A percentile compares a stretch with the other conserved stretches of the same genome.
These are phyloP conservation scores for Hystrix cristata DNA, from an alignment of 2,113 vertebrate genomes.

Conservation along the genomic window DNA sequence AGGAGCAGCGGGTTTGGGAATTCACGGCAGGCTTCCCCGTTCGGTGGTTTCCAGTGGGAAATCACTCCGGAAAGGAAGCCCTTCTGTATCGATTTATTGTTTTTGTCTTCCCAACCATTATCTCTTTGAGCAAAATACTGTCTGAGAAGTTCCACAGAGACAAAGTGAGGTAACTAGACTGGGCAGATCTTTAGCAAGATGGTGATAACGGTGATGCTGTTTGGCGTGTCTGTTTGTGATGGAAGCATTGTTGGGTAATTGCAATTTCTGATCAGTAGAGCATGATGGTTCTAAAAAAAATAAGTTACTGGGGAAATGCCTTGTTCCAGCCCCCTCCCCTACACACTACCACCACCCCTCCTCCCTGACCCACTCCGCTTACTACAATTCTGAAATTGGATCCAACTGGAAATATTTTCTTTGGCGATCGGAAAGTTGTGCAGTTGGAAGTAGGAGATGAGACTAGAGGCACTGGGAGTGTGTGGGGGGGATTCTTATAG, in stretches of 20 bases:
- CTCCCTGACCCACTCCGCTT: slow-evolving; percentile 21
- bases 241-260: slow-evolving; percentile 83
- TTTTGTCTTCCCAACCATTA: slow-evolving; percentile 81
- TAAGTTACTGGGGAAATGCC: slow-evolving; percentile 74
- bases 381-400: slow-evolving; percentile 80
- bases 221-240: slow-evolving; percentile 77
- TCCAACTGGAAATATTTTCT: slow-evolving; percentile 81
- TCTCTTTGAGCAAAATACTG: slow-evolving; percentile 78
- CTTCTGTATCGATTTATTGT: slow-evolving; percentile 84
- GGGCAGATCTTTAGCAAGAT: slow-evolving; percentile 70
- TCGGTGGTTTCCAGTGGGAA: slow-evolving; percentile 77
- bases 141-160: slow-evolving; percentile 80
- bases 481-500: neutral
- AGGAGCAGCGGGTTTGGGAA: slow-evolving; percentile 72
- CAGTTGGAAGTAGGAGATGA: slow-evolving; percentile 69
- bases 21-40: slow-evolving; percentile 75
- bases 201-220: slow-evolving; percentile 77
- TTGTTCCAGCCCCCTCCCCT: slow-evolving; percentile 54
- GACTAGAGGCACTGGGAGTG: slow-evolving; percentile 27
- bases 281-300: slow-evolving; percentile 80
- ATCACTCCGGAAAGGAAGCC: slow-evolving; percentile 80
- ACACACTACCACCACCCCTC: slow-evolving; percentile 23
- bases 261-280: slow-evolving; percentile 82
- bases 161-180: slow-evolving; percentile 77
- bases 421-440: slow-evolving; percentile 80